phyloP scores from a whole-genome alignment of 1,140 invertebrate genomes.

The Diachasma alloeum region DNA sequence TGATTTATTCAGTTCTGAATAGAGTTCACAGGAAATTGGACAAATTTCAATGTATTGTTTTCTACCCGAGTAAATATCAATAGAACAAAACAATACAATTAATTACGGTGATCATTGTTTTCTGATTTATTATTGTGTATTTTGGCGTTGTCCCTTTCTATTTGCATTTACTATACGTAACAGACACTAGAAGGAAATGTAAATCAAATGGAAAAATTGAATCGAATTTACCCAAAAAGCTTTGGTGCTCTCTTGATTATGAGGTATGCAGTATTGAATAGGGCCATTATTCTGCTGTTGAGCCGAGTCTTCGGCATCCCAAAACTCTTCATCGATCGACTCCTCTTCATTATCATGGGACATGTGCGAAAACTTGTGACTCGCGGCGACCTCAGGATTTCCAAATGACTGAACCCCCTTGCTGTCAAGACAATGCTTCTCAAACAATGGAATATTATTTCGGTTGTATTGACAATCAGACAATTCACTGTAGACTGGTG shows the following conservation, averaged over 20 bases:
- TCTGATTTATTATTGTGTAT: neutral
- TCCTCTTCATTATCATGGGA: constrained; percentile 43
- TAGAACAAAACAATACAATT: neutral
- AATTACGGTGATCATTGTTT: neutral
- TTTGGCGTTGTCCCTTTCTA: neutral
- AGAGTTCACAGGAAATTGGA: neutral
- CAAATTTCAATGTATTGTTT: neutral
- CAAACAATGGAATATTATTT: neutral
- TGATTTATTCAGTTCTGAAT: neutral
- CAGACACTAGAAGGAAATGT: neutral
- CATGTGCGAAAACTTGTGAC: neutral
- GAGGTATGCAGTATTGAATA: constrained; percentile 53
- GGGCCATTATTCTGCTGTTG: constrained; percentile 36
- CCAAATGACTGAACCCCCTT: neutral
- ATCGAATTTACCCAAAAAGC: constrained; percentile 63
- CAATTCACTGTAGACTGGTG: neutral
- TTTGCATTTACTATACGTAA: neutral
- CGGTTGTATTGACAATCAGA: neutral
- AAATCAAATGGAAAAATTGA: neutral
- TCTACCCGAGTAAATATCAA: neutral
- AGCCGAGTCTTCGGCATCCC: constrained; percentile 55
- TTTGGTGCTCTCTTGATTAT: constrained; percentile 46
- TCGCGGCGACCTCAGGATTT: neutral
- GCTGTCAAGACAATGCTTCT: too few species aligned
- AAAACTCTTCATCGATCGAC: constrained; percentile 49